Evolutionary conservation across 1,140 invertebrate genomes (phyloP).

Genomic region (Lasaia peninsularis): DNA sequence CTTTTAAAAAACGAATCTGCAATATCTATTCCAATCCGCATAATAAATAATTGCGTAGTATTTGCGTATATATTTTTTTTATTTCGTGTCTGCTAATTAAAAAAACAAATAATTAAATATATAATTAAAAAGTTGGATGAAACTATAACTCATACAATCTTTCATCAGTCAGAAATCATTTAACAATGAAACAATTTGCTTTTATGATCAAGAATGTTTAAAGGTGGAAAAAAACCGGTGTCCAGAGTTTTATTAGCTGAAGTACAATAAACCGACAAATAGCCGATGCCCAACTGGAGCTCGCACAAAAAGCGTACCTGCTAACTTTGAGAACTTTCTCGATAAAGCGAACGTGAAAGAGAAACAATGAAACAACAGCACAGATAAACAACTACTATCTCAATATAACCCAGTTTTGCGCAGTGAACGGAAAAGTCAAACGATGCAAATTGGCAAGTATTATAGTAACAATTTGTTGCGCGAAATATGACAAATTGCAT

Average conservation of each 20-base stretch:
- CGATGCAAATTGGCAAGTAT: slow-evolving; percentile 34
- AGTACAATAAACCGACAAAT: slow-evolving; percentile 16
- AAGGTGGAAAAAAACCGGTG: not conserved
- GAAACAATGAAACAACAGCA: slow-evolving; percentile 46
- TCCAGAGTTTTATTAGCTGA: slow-evolving; percentile 14
- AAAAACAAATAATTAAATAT: too few relatives aligned
- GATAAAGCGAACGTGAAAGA: slow-evolving; percentile 35
- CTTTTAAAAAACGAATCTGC: too few relatives aligned
- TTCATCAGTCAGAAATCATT: too few relatives aligned
- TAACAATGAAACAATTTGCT: too few relatives aligned
- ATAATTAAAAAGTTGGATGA: too few relatives aligned
- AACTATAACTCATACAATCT: too few relatives aligned
- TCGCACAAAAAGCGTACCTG: slow-evolving; percentile 37
- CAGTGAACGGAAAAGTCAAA: slow-evolving; percentile 35
- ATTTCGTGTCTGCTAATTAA: too few relatives aligned
- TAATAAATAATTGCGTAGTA: too few relatives aligned
- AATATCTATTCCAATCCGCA: too few relatives aligned
- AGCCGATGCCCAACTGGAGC: slow-evolving; percentile 20
- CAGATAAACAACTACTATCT: slow-evolving; percentile 47
- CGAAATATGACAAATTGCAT: slow-evolving; percentile 1
- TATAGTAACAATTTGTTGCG: slow-evolving; percentile 4
- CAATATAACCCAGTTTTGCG: slow-evolving; percentile 51
- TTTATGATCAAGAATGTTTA: too few relatives aligned
- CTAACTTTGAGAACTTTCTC: slow-evolving; percentile 46
- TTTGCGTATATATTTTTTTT: too few relatives aligned